Evolutionary conservation across 1,140 invertebrate genomes (phyloP).

Genomic region (Melanaphis sacchari): DNA sequence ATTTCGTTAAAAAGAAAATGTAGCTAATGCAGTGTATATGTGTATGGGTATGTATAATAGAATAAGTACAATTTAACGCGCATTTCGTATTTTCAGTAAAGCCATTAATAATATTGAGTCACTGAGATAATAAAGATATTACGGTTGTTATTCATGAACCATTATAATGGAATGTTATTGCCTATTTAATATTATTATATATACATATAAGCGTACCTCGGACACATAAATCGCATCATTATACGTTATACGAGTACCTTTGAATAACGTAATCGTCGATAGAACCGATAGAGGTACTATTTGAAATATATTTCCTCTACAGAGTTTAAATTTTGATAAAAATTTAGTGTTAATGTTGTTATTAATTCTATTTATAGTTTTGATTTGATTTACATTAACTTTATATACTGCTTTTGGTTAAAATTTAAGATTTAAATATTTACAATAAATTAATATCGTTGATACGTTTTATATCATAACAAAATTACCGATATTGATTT

Average conservation of each 20-base stretch:
- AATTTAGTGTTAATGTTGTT: background rate
- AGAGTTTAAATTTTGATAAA: background rate
- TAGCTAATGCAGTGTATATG: background rate
- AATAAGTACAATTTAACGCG: conserved; percentile 9
- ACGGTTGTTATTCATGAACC: conserved; percentile 11
- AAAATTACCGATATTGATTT: background rate
- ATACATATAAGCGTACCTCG: background rate
- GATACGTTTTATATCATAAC: background rate
- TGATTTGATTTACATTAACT: background rate
- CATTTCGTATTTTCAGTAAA: background rate
- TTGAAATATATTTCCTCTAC: no score
- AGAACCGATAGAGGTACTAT: no score
- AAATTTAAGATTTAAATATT: background rate
- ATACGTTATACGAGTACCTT: background rate
- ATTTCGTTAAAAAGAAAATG: background rate
- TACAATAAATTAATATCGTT: background rate
- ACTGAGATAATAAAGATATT: conserved; percentile 25
- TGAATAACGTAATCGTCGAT: background rate
- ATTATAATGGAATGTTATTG: background rate
- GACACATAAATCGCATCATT: background rate
- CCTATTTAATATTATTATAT: background rate
- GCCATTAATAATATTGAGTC: conserved; percentile 25
- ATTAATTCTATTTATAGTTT: background rate
- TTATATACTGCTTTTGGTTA: background rate
- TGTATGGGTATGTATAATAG: background rate